Evolutionary conservation across 1,140 invertebrate species (phyloP).

Genomic region (Adelges cooleyi): DNA sequence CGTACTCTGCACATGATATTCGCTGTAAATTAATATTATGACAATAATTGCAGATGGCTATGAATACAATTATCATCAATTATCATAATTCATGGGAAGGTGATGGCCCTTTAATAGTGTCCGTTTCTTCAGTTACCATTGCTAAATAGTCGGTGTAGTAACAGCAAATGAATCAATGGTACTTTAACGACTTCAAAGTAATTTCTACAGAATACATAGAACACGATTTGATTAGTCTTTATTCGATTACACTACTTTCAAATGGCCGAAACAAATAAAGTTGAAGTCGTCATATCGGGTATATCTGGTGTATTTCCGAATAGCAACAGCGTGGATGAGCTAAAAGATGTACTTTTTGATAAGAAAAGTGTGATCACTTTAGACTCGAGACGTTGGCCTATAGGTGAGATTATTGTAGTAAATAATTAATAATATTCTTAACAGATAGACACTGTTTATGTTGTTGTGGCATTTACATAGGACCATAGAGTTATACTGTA

Average conservation of each 20-base stretch:
- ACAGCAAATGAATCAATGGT: neutral
- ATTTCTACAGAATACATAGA: too few relatives aligned
- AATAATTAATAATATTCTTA: too few relatives aligned
- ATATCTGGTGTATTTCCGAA: slow-evolving; percentile 50
- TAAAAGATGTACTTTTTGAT: slow-evolving; percentile 44
- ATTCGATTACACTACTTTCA: neutral
- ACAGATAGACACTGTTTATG: too few relatives aligned
- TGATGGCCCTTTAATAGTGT: neutral
- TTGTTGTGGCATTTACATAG: too few relatives aligned
- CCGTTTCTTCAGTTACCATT: neutral
- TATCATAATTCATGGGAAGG: neutral
- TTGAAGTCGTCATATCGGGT: slow-evolving; percentile 48
- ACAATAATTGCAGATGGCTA: neutral
- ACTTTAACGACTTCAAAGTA: neutral
- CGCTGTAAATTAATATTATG: too few relatives aligned
- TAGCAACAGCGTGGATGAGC: slow-evolving; percentile 48
- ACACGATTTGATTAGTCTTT: neutral
- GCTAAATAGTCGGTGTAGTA: neutral
- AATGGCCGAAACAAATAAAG: slow-evolving; percentile 4
- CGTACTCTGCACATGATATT: too few relatives aligned
- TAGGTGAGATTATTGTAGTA: slow-evolving; percentile 21
- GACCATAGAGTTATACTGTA: too few relatives aligned
- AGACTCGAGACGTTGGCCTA: slow-evolving; percentile 24
- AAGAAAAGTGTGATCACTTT: slow-evolving; percentile 50
- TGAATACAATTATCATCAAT: slow-evolving; percentile 25